Conservation (phyloP, 2,113 vertebrate species). For the Parus major region DNA sequence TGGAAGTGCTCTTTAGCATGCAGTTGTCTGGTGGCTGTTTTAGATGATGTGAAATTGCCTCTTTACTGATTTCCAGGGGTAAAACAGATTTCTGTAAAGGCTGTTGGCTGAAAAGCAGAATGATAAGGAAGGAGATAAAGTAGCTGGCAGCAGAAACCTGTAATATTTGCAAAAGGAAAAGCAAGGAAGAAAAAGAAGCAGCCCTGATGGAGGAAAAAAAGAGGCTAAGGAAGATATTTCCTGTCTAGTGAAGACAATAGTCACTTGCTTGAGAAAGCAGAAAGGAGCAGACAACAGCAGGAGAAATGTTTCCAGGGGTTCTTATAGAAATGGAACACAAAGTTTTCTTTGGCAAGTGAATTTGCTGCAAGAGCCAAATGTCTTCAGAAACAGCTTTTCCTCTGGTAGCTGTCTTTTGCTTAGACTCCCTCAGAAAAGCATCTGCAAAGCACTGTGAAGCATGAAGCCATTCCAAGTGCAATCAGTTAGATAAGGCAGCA, state of each 20-base stretch:
- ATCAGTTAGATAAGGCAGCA: constrained; percentile 40
- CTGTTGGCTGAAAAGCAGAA: background rate
- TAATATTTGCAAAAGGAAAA: background rate
- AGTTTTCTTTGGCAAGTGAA: constrained; percentile 60
- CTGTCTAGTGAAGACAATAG: constrained; percentile 25
- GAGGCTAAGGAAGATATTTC: background rate
- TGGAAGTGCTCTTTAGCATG: background rate
- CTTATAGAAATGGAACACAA: constrained; percentile 43
- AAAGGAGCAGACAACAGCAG: constrained; percentile 13
- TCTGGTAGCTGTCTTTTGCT: constrained; percentile 34
- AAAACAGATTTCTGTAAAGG: background rate
- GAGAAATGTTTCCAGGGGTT: constrained; percentile 49
- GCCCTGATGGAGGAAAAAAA: background rate
- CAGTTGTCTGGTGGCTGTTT: background rate
- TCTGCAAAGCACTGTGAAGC: constrained; percentile 6
- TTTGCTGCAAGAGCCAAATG: constrained; percentile 39
- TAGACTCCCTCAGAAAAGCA: constrained; percentile 9
- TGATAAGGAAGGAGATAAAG: background rate
- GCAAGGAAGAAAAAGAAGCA: background rate
- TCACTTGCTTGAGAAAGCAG: constrained; percentile 34
- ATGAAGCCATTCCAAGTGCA: constrained; percentile 15
- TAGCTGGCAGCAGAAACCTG: background rate
- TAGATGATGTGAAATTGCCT: background rate
- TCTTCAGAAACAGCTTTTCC: constrained; percentile 51
- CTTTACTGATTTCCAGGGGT: background rate